Conservation (phyloP, 2,797 vertebrate species). For the Myotis vivesi region DNA sequence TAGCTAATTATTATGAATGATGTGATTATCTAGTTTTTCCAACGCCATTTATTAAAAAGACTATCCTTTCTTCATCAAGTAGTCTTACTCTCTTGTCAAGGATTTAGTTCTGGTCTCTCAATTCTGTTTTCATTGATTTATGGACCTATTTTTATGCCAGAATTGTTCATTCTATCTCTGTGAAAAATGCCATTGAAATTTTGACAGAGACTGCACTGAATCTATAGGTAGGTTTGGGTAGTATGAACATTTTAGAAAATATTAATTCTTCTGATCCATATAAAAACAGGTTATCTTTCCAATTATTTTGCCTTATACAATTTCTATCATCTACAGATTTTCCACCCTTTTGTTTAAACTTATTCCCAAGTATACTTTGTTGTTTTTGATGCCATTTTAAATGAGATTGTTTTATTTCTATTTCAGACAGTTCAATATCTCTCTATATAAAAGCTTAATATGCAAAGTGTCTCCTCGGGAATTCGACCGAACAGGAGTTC, state of each 20-base stretch:
- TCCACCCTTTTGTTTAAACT: not conserved
- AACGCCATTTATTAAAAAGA: not conserved
- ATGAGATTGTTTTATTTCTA: not conserved
- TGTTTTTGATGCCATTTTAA: not conserved
- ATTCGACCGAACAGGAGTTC: no score
- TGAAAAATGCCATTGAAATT: not conserved
- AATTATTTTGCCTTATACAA: not conserved
- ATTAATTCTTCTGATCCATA: not conserved
- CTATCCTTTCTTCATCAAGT: not conserved
- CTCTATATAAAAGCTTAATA: no score
- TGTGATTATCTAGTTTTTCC: not conserved
- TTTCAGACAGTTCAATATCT: not conserved
- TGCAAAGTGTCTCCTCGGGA: no score
- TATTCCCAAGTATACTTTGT: not conserved
- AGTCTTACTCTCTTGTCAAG: not conserved
- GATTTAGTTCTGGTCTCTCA: not conserved
- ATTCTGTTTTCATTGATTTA: not conserved
- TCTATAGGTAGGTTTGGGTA: not conserved
- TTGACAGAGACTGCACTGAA: not conserved
- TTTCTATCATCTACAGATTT: not conserved
- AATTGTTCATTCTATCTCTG: not conserved
- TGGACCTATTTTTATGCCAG: not conserved
- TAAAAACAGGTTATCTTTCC: not conserved
- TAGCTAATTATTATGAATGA: not conserved
- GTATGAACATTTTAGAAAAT: not conserved